phyloP scores from a whole-genome alignment of 2,113 vertebrate species.

The Perccottus glenii region DNA sequence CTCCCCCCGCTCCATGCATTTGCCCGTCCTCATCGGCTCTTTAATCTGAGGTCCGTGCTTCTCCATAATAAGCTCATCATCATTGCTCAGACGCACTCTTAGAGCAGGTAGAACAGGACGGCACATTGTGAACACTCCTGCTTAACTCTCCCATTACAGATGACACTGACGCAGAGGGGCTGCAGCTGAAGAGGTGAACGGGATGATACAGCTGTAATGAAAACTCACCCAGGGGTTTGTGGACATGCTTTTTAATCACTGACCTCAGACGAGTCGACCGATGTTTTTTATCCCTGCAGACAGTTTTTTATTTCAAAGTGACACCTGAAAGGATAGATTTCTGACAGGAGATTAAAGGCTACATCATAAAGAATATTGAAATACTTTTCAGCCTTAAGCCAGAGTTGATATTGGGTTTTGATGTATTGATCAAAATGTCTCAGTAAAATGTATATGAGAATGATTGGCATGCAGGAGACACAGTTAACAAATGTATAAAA shows the following conservation, averaged over 20 bases:
- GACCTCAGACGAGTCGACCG: slow-evolving; percentile 13
- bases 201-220: slow-evolving; percentile 16
- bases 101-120: neutral
- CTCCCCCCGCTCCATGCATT: slow-evolving; percentile 1
- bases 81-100: slow-evolving; percentile 8
- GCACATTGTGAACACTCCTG: slow-evolving; percentile 19
- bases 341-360: slow-evolving; percentile 33
- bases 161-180: slow-evolving; percentile 6
- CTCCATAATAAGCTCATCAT: slow-evolving; percentile 58
- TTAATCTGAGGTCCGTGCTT: slow-evolving; percentile 58
- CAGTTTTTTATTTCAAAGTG: slow-evolving; percentile 6
- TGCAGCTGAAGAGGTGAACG: slow-evolving; percentile 15
- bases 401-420: neutral
- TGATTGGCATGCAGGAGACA: too few relatives aligned
- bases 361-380: slow-evolving; percentile 12
- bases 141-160: slow-evolving; percentile 10
- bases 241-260: slow-evolving; percentile 39
- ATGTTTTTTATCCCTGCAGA: slow-evolving; percentile 8
- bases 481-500: too few relatives aligned
- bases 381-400: neutral
- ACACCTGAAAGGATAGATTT: slow-evolving; percentile 28
- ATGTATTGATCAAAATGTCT: neutral
- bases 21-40: slow-evolving; percentile 24
- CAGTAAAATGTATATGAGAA: neutral
- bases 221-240: slow-evolving; percentile 18